Percentiles rank a stretch among this genome's conserved stretches.
Evolutionary conservation across 2,797 vertebrate genomes (phyloP).

Genomic region (Enteromius fasciolatus): DNA sequence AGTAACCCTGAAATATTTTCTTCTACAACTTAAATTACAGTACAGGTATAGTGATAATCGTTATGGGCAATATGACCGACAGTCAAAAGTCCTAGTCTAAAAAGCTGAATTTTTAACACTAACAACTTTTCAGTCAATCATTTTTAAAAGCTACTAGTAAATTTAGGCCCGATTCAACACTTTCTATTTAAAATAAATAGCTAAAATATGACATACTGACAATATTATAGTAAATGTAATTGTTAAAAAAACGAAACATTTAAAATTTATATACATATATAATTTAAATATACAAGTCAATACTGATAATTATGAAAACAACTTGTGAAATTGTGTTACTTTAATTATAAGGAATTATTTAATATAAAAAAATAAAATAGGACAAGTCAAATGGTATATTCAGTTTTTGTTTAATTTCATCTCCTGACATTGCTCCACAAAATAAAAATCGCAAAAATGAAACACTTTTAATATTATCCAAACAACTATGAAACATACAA

Average conservation of each 20-base stretch:
- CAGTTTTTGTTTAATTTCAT: constrained; percentile 61
- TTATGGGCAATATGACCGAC: not conserved
- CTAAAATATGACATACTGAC: no score
- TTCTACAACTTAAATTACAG: not conserved
- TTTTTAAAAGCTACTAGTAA: not conserved
- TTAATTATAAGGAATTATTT: no score
- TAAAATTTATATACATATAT: no score
- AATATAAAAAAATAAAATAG: not conserved
- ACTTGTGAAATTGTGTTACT: no score
- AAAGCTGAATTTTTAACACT: not conserved
- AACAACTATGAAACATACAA: constrained; percentile 69
- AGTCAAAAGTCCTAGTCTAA: not conserved
- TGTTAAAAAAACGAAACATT: no score
- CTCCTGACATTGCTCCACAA: constrained; percentile 63
- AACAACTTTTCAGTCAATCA: not conserved
- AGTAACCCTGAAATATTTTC: no score
- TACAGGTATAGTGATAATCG: not conserved
- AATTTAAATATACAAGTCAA: no score
- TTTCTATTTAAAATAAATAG: no score
- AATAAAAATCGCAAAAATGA: constrained; percentile 53
- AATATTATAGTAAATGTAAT: no score
- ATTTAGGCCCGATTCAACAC: not conserved
- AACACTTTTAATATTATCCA: constrained; percentile 59
- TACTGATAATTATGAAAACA: not conserved
- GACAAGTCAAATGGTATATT: constrained; percentile 28